phyloP scores from a whole-genome alignment of 2,797 vertebrate genomes.

The Glyptemys insculpta region DNA sequence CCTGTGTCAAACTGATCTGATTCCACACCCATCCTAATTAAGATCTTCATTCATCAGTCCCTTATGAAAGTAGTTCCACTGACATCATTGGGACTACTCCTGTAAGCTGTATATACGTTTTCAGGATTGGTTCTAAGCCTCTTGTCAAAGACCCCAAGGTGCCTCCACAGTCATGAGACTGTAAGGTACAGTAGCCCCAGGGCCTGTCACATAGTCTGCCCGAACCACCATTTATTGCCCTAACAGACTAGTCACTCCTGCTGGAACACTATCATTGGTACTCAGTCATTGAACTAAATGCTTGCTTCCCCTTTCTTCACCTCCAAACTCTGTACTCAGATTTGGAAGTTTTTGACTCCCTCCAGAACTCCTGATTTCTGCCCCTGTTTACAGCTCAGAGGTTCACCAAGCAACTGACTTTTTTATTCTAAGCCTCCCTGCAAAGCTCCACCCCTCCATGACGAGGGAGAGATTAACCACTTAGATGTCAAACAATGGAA shows the following conservation, averaged over 20 bases:
- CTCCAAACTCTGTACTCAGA: background rate
- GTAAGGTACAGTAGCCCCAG: background rate
- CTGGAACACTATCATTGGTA: background rate
- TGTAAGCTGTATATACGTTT: background rate
- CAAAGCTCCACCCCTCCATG: background rate
- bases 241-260: background rate
- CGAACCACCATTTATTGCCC: background rate
- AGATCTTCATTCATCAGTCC: background rate
- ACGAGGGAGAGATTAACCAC: background rate
- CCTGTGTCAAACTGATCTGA: conserved; percentile 25
- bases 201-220: background rate
- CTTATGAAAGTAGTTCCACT: conserved; percentile 20
- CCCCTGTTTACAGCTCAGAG: background rate
- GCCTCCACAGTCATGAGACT: background rate
- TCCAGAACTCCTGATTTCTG: background rate
- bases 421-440: background rate
- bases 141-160: background rate
- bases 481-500: background rate
- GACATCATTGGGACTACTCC: background rate
- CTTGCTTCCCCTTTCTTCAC: background rate
- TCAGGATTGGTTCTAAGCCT: background rate
- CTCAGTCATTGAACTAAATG: background rate
- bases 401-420: background rate
- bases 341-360: background rate
- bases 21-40: conserved; percentile 27